Conservation (phyloP, 2,113 vertebrate species). For the Collichthys lucidus region DNA sequence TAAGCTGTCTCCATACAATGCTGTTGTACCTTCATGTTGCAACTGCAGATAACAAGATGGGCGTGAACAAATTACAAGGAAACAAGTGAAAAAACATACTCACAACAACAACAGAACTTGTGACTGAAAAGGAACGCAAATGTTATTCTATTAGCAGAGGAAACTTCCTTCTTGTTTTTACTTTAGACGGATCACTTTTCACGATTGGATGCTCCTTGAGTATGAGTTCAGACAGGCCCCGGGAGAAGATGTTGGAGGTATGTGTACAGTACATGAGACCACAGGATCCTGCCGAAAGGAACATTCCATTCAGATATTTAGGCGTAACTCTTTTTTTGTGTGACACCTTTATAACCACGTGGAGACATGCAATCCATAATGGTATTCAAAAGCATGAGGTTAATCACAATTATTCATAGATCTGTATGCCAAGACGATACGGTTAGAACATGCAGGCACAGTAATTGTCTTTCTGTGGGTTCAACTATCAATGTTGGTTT, state of each 20-base stretch:
- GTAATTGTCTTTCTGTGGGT: not conserved
- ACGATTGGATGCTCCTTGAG: slow-evolving; percentile 3
- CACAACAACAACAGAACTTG: not conserved
- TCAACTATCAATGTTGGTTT: not conserved
- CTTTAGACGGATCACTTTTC: slow-evolving; percentile 21
- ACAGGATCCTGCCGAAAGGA: slow-evolving; percentile 46
- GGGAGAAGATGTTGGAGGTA: slow-evolving; percentile 46
- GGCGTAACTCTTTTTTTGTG: slow-evolving; percentile 32
- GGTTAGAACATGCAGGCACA: not conserved
- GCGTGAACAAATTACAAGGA: slow-evolving; percentile 11
- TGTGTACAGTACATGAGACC: slow-evolving; percentile 46
- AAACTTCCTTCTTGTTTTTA: slow-evolving; percentile 48
- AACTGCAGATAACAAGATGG: slow-evolving; percentile 6
- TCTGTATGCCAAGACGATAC: not conserved
- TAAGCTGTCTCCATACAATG: not conserved
- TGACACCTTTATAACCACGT: slow-evolving; percentile 46
- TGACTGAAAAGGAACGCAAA: not conserved
- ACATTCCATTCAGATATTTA: slow-evolving; percentile 59
- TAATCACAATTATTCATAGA: not conserved
- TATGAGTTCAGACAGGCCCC: slow-evolving; percentile 75
- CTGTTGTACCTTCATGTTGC: not conserved
- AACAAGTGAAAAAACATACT: not conserved
- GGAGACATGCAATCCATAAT: slow-evolving; percentile 27
- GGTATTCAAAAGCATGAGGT: slow-evolving; percentile 6
- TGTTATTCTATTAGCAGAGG: not conserved